Conservation (phyloP, 1,140 invertebrate species). For the Marisa cornuarietis region DNA sequence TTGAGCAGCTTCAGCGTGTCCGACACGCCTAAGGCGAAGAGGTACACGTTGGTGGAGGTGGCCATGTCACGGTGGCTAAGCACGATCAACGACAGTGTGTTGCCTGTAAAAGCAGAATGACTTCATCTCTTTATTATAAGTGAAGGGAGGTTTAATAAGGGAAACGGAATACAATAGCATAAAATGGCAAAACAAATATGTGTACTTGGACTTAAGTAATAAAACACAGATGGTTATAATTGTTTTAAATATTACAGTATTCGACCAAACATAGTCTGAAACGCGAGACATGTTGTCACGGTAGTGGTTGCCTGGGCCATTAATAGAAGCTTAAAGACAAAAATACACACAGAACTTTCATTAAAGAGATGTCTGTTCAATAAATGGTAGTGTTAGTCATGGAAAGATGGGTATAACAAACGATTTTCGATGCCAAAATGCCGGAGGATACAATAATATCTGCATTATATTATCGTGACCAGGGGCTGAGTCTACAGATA, state of each 20-base stretch:
- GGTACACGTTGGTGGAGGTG: constrained; percentile 79
- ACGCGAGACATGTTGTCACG: no score
- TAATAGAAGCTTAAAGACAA: no score
- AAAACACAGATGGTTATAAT: background rate
- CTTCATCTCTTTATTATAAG: background rate
- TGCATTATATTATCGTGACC: no score
- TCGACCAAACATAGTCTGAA: no score
- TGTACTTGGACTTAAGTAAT: background rate
- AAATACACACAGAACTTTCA: no score
- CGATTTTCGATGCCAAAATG: no score
- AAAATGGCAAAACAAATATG: background rate
- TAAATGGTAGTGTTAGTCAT: no score
- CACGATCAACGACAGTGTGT: constrained; percentile 78
- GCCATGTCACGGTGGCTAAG: constrained; percentile 79
- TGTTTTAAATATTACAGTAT: background rate
- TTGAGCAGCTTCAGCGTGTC: constrained; percentile 80
- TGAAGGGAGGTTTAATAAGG: background rate
- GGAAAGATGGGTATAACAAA: no score
- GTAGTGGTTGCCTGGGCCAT: no score
- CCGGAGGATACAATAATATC: no score
- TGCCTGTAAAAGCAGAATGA: constrained; percentile 62
- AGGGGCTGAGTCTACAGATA: no score
- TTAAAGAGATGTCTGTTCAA: no score
- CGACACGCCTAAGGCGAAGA: constrained; percentile 79
- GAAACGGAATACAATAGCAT: background rate